phyloP scores from a whole-genome alignment of 1,140 invertebrate species.

The Leptoteleia sp. region DNA sequence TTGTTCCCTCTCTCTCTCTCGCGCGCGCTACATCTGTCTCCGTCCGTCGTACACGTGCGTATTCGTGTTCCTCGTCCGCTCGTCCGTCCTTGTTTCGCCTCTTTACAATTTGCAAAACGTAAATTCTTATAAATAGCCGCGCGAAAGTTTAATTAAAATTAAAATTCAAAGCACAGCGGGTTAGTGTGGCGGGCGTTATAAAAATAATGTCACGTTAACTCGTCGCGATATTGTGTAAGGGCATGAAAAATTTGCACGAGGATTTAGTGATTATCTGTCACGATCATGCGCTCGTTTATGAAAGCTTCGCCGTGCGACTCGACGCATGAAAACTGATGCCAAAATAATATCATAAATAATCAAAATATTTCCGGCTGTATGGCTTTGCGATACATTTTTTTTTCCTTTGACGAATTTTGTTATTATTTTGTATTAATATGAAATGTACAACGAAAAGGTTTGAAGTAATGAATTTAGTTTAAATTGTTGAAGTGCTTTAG shows the following conservation, averaged over 20 bases:
- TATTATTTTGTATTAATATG: no score
- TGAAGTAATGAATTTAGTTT: no score
- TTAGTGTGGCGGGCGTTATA: conserved; percentile 8
- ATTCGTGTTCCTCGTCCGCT: no score
- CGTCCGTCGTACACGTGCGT: no score
- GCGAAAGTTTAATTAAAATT: conserved; percentile 33
- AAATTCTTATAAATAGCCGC: conserved; percentile 4
- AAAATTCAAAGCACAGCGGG: conserved; percentile 16
- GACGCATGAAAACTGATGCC: conserved; percentile 29
- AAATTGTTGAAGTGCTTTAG: no score
- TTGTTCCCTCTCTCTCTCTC: not conserved
- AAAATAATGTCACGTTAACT: conserved; percentile 20
- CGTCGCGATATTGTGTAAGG: conserved; percentile 18
- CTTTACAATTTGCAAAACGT: conserved; percentile 22
- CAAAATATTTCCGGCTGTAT: conserved; percentile 11
- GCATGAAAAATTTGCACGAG: conserved; percentile 27
- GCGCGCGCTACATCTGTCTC: no score
- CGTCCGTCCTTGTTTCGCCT: no score
- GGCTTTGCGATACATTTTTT: not conserved
- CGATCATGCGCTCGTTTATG: conserved; percentile 34
- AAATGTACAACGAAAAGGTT: no score
- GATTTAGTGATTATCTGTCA: conserved; percentile 52
- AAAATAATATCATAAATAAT: conserved; percentile 49
- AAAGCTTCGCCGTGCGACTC: conserved; percentile 14
- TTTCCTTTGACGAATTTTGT: no score